These are phyloP conservation scores for Schizotus pectinicornis DNA, from an alignment of 2,888 invertebrate genomes.

Conservation along the genomic window DNA sequence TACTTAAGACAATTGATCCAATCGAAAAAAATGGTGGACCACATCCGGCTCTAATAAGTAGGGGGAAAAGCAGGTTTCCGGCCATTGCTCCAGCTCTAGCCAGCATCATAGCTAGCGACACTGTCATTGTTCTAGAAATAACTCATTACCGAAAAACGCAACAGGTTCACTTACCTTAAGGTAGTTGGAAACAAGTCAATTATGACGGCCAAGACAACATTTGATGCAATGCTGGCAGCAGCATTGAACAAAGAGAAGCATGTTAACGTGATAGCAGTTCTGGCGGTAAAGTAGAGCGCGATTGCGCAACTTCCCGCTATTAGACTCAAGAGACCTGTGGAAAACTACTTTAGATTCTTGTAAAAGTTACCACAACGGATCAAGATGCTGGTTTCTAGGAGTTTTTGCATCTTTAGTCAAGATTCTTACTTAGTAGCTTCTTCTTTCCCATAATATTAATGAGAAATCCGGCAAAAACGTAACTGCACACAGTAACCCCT, in stretches of 20 bases:
- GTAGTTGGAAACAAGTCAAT: constrained; percentile 72
- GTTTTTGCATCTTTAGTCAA: no score
- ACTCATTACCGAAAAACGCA: no score
- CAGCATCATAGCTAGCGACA: constrained; percentile 72
- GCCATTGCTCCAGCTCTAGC: constrained; percentile 73
- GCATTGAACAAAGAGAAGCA: constrained; percentile 64
- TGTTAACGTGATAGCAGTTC: constrained; percentile 61
- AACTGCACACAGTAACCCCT: constrained; percentile 39
- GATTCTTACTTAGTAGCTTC: constrained; percentile 43
- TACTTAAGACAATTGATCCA: constrained; percentile 43
- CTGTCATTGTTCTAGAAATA: constrained; percentile 72
- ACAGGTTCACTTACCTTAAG: constrained; percentile 65
- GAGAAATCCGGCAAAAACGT: constrained; percentile 2
- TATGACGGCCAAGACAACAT: constrained; percentile 67
- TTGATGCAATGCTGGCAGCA: constrained; percentile 63
- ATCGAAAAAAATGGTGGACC: constrained; percentile 64
- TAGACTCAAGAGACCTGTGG: constrained; percentile 43
- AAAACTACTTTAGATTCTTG: constrained; percentile 1
- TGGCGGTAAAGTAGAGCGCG: constrained; percentile 65
- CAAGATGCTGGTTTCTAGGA: neutral
- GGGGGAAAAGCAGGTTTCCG: constrained; percentile 74
- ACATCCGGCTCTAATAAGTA: constrained; percentile 71
- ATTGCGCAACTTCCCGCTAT: constrained; percentile 61
- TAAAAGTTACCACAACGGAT: neutral
- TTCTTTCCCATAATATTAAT: constrained; percentile 24